Evolutionary conservation across 2,113 vertebrate genomes (phyloP), one percentile per base, ranked within the genome.

Genomic region (Camelus bactrianus): DNA sequence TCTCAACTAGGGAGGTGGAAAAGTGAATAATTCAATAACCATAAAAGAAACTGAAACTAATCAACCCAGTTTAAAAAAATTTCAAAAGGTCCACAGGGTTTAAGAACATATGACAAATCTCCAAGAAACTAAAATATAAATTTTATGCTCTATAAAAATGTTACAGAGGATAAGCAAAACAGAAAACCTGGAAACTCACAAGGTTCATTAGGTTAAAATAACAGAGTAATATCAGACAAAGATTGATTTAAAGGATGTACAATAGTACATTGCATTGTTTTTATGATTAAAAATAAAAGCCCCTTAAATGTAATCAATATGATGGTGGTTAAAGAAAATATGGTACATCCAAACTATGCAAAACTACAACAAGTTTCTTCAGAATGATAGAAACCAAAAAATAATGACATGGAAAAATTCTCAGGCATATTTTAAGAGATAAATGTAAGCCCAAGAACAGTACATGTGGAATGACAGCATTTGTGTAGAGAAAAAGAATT

Each of bases 291-390:
- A 54, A 76, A 38, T 58, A 80, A 73, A 84, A 48, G 11, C 11
- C 19, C 3, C 3, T 73, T 89, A 87, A 76, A 56, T 56, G 8
- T 95, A 13, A 70, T 82, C 32, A 65, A 52, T 83, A 15, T 56
- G 24, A 19, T 54, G 69, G 24, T 70, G 65, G 20, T 77, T 95
- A 93, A 87, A 56, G 60, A 85, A 89, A 96, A 79, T 38, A 65
- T 26, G 15, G 2, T 58, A 35, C 1, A 64, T 89, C 8, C 30
- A 54, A 56, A 72, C 6, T 56, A 52, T 72, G 32, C 8, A 60
- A 86, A 80, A 58, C 8, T 38, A 19, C 81, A 32, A 70, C 1
- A 82, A 46, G 6, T 0, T 77, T 87, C 72, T 75, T 14, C 16
- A 88, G 15, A 93, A 83, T 75, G 42, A 92, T 19, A 28, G 8